Percentiles rank a stretch among this genome's conserved stretches.
Conservation (phyloP, 1,140 invertebrate species). For the Drosophila chauvacae region DNA sequence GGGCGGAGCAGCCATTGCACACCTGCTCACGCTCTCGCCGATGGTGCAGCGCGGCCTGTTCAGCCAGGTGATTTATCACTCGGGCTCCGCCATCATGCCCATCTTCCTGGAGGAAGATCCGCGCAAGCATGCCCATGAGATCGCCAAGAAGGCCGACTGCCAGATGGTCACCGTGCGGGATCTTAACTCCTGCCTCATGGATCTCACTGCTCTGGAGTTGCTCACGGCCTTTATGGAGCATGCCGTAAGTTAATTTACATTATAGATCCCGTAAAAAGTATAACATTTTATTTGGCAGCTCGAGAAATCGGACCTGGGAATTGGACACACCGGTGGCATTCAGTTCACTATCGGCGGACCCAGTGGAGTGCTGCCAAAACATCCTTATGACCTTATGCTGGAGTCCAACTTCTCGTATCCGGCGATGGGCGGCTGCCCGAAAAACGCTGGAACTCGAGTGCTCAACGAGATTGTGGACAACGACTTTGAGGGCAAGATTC, state of each 20-base stretch:
- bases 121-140: slow-evolving; percentile 74
- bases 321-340: slow-evolving; percentile 80
- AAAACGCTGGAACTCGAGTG: slow-evolving; percentile 73
- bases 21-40: slow-evolving; percentile 85
- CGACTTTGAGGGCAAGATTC: slow-evolving; percentile 79
- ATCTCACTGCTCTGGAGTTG: slow-evolving; percentile 68
- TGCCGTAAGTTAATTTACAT: slow-evolving; percentile 49
- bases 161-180: slow-evolving; percentile 75
- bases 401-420: slow-evolving; percentile 79
- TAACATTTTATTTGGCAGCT: slow-evolving; percentile 36
- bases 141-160: slow-evolving; percentile 71
- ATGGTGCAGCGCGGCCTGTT: slow-evolving; percentile 79
- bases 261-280: accelerated
- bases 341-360: slow-evolving; percentile 83
- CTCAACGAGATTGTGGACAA: slow-evolving; percentile 81
- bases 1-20: slow-evolving; percentile 86
- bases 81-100: slow-evolving; percentile 81
- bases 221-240: slow-evolving; percentile 80
- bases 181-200: slow-evolving; percentile 76
- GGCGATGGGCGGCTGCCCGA: slow-evolving; percentile 78
- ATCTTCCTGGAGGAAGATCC: slow-evolving; percentile 80
- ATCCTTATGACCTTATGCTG: slow-evolving; percentile 79
- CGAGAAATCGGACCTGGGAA: slow-evolving; percentile 78
- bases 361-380: slow-evolving; percentile 75
- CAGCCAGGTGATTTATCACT: slow-evolving; percentile 80